Percentiles rank a stretch among this genome's conserved stretches.
Conservation (phyloP, 2,797 vertebrate species). For the Chaunax sp. region DNA sequence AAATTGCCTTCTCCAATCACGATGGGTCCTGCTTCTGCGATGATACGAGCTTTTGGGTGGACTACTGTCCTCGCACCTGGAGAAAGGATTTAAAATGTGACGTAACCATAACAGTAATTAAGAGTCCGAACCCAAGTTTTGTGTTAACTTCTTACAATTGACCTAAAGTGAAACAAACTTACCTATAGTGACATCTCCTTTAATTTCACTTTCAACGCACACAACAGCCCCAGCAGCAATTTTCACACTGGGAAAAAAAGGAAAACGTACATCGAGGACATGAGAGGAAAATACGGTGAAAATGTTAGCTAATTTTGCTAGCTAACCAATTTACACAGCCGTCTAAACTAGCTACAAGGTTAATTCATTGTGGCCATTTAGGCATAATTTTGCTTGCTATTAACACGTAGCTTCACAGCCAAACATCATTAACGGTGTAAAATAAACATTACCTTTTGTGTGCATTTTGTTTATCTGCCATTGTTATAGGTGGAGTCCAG, state of each 20-base stretch:
- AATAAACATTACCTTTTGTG: slow-evolving; percentile 73
- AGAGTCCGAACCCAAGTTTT: background rate
- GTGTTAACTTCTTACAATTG: background rate
- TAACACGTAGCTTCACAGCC: rapidly evolving
- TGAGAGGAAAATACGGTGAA: background rate
- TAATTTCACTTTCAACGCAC: slow-evolving; percentile 98
- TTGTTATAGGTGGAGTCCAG: slow-evolving; percentile 34
- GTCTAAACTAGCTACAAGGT: background rate
- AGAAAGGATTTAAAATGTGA: background rate
- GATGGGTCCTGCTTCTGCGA: slow-evolving; percentile 96
- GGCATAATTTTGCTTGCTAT: background rate
- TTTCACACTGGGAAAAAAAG: slow-evolving; percentile 85
- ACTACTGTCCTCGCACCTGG: slow-evolving; percentile 94
- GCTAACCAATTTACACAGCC: background rate
- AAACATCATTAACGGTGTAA: rapidly evolving
- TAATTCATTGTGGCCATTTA: background rate
- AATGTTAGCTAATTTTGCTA: slow-evolving; percentile 50
- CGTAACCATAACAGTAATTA: background rate
- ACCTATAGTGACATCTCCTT: slow-evolving; percentile 97
- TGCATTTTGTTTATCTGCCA: slow-evolving; percentile 76
- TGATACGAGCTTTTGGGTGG: slow-evolving; percentile 96
- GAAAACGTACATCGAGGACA: background rate
- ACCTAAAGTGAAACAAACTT: slow-evolving; percentile 54
- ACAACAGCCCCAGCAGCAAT: slow-evolving; percentile 96
- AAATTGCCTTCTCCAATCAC: slow-evolving; percentile 97